Evolutionary conservation across 1,140 invertebrate species (phyloP).

Genomic region (Bombus vancouverensis): DNA sequence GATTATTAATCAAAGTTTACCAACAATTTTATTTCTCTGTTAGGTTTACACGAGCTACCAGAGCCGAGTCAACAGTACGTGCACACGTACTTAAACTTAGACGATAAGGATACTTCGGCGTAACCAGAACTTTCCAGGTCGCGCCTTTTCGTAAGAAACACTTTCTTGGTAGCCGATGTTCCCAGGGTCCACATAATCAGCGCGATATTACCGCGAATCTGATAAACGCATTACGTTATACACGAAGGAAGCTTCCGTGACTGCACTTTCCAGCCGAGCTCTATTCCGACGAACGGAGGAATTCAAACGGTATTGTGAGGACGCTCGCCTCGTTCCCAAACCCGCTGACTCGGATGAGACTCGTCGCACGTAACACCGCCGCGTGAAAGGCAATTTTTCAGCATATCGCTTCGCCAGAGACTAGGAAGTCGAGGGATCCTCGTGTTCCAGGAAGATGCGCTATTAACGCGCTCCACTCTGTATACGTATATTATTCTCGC

Average conservation of each 20-base stretch:
- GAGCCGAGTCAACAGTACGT: too few species aligned
- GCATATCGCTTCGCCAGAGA: conserved; percentile 1
- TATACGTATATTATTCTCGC: neutral
- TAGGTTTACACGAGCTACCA: too few species aligned
- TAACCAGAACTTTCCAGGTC: conserved; percentile 20
- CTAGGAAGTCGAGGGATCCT: conserved; percentile 16
- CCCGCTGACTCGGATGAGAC: neutral
- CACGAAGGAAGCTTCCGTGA: conserved; percentile 64
- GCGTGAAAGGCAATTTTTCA: conserved; percentile 35
- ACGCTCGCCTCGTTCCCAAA: conserved; percentile 49
- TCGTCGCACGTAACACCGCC: conserved; percentile 18
- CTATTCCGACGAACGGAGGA: conserved; percentile 51
- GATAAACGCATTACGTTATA: conserved; percentile 56
- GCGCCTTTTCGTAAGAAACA: conserved; percentile 18
- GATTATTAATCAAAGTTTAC: too few species aligned
- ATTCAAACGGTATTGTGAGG: conserved; percentile 56
- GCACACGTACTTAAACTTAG: too few species aligned
- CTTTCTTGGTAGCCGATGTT: conserved; percentile 33
- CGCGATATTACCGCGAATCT: conserved; percentile 50
- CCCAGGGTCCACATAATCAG: conserved; percentile 52
- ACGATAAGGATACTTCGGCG: neutral
- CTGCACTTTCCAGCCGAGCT: conserved; percentile 58
- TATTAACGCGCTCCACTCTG: neutral
- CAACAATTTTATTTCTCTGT: too few species aligned
- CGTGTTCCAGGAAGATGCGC: neutral